Evolutionary conservation across 2,888 invertebrate species (phyloP).

Genomic region (Congeria kusceri): DNA sequence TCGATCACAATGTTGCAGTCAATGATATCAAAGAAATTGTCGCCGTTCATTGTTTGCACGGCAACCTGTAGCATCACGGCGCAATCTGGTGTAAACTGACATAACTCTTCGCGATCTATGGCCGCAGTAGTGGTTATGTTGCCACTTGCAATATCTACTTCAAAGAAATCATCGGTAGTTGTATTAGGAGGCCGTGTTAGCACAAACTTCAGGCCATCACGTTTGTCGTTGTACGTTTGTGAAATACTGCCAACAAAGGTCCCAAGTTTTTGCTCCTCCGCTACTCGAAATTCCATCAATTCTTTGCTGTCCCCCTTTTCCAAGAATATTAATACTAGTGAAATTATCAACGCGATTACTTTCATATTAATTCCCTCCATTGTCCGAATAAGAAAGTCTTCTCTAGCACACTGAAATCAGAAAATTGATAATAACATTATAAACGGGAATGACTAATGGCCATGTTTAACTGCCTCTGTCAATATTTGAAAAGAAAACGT

Average conservation of each 20-base stretch:
- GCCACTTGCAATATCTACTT: slow-evolving; percentile 59
- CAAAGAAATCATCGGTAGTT: slow-evolving; percentile 51
- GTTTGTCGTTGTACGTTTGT: slow-evolving; percentile 47
- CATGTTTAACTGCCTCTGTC: neutral
- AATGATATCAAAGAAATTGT: slow-evolving; percentile 71
- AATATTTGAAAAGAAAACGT: neutral
- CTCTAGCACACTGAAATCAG: neutral
- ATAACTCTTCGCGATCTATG: slow-evolving; percentile 67
- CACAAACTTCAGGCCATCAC: slow-evolving; percentile 50
- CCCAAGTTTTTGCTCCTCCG: slow-evolving; percentile 65
- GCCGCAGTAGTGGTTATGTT: slow-evolving; percentile 53
- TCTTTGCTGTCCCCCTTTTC: neutral
- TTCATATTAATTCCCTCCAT: neutral
- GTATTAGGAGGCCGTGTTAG: slow-evolving; percentile 46
- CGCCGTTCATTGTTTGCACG: slow-evolving; percentile 59
- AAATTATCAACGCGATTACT: neutral
- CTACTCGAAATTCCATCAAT: slow-evolving; percentile 60
- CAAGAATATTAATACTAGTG: neutral
- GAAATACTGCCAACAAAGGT: slow-evolving; percentile 70
- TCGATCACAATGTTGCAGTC: slow-evolving; percentile 68
- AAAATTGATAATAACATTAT: neutral
- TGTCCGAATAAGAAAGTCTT: neutral
- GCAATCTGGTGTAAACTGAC: slow-evolving; percentile 62
- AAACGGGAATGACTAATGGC: neutral
- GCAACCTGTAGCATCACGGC: slow-evolving; percentile 60